Base-by-base conservation (phyloP, 2,113 vertebrate genomes). In the Brachyhypopomus occidentalis region DNA sequence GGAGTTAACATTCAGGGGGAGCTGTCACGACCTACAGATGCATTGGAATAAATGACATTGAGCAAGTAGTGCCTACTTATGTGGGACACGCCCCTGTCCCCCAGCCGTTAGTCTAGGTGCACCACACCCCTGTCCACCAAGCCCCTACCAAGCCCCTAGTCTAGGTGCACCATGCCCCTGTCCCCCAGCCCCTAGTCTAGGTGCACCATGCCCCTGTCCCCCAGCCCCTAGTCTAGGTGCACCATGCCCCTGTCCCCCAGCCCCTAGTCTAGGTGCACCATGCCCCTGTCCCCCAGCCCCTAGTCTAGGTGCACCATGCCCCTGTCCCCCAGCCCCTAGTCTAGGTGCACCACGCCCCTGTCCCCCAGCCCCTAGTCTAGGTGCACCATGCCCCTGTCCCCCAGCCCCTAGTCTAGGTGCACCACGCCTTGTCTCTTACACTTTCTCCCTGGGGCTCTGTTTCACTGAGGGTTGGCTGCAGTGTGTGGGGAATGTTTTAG, bases 361-460 rank as follows among this genome's bases (percentile, higher is more conserved):
- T 30, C 30, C 30, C 30, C 30, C 30, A 30, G 30, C 30, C 30
- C 3, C 30, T 30, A 30, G 30, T 30, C 2, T 30, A 30, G 30
- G 30, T 30, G 30, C 30, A 30, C 30, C 30, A 30, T 14, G 9
- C 45, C 12, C 12, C 8, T 11, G 72, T 72, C 41, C 66, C 64
- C 34, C 48, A 72, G 62, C 36, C 74, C 30, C 80, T 78, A 55
- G 86, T 91, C 88, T 83, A 19, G 36, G 88, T 91, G 77, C 85
- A 89, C 89, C 91, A 89, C 91, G 89, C 90, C 90, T 78, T 72
- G 74, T 72, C 86, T 86, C 81, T 72, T 27, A 86, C 84, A 75
- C 85, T 77, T 82, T 77, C 74, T 41, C 66, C 56, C 73, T 83
- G 56, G 52, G 80, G 70, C 84, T 80, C 27, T 80, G 25, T 80